Conservation (phyloP, 2,888 invertebrate genomes). For the Trachelus stipa region DNA sequence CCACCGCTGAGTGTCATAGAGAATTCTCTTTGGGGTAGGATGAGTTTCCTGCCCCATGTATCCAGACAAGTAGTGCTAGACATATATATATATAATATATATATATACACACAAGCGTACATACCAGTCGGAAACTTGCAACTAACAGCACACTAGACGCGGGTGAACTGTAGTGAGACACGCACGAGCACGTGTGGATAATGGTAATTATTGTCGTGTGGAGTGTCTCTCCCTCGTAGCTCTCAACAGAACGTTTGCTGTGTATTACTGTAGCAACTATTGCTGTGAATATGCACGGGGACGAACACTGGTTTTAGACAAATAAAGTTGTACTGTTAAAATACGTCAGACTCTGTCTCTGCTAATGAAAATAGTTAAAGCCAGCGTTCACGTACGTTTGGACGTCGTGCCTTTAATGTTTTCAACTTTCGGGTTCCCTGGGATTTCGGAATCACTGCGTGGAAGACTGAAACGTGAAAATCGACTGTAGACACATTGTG, state of each 20-base stretch:
- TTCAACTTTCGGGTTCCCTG: not conserved
- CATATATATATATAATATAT: not conserved
- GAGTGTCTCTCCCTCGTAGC: not conserved
- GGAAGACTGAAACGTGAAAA: not conserved
- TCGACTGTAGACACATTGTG: not conserved
- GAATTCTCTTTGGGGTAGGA: not conserved
- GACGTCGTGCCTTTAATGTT: not conserved
- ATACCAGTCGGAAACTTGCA: not conserved
- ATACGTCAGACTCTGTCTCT: not conserved
- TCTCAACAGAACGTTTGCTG: not conserved
- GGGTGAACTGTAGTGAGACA: not conserved
- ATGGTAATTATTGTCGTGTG: slow-evolving; percentile 11
- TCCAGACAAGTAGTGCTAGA: not conserved
- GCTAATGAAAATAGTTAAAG: not conserved
- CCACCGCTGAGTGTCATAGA: not conserved
- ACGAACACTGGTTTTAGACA: not conserved
- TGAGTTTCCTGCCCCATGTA: not conserved
- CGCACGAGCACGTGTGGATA: slow-evolving; percentile 10
- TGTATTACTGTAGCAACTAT: not conserved
- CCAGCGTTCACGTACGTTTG: not conserved
- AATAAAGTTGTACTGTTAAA: not conserved
- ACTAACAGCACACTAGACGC: not conserved
- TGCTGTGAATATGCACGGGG: not conserved
- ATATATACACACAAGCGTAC: not conserved
- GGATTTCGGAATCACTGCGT: not conserved